Evolutionary conservation across 1,140 invertebrate genomes (phyloP).

Genomic region (Drosophila burlai): DNA sequence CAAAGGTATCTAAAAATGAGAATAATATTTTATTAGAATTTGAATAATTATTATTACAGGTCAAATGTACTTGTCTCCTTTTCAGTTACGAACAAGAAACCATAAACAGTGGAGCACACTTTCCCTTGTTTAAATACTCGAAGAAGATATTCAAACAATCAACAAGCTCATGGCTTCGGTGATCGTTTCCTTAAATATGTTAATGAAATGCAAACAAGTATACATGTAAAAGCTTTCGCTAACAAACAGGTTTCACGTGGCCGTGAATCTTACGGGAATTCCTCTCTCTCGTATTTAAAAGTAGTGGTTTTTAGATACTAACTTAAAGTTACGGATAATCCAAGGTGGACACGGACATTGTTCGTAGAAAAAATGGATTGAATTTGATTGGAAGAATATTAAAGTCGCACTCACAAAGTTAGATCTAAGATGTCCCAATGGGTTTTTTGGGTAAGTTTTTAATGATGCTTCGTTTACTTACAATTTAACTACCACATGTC

Average conservation of each 20-base stretch:
- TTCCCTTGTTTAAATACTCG: slow-evolving; percentile 25
- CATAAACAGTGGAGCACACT: not conserved
- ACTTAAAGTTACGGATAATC: not conserved
- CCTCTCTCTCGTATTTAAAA: no score
- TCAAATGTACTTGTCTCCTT: not conserved
- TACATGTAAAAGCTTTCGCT: slow-evolving; percentile 33
- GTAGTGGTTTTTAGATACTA: not conserved
- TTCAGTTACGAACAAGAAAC: not conserved
- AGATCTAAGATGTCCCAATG: not conserved
- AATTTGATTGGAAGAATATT: not conserved
- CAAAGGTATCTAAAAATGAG: slow-evolving; percentile 37
- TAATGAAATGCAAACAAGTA: slow-evolving; percentile 49
- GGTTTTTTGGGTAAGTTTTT: not conserved
- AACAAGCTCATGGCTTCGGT: not conserved
- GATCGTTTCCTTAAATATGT: slow-evolving; percentile 34
- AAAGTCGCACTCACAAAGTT: not conserved
- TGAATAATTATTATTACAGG: not conserved
- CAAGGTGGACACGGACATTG: not conserved
- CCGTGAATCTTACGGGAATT: slow-evolving; percentile 20
- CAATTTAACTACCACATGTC: slow-evolving; percentile 71
- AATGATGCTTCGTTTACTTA: slow-evolving; percentile 27
- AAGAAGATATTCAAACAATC: slow-evolving; percentile 12
- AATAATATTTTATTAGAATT: not conserved
- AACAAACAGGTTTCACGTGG: slow-evolving; percentile 24
- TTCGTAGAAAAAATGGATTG: not conserved